These are phyloP conservation scores for Rhinichthys klamathensis DNA, from an alignment of 2,113 vertebrate species.

Conservation along the genomic window DNA sequence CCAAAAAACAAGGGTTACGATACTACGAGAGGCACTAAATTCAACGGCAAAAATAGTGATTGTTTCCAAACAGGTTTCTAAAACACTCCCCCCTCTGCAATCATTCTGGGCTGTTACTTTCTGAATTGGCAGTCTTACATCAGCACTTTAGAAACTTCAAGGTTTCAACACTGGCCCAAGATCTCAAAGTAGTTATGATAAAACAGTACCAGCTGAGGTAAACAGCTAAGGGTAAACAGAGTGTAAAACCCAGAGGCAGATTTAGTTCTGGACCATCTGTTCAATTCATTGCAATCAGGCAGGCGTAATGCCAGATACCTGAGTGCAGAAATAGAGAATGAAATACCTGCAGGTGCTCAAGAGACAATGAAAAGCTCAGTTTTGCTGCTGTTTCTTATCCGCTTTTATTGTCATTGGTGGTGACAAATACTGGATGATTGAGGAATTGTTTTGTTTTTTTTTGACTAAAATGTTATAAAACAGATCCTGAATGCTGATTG, in stretches of 20 bases:
- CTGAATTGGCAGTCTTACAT: slow-evolving; percentile 43
- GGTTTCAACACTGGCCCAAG: slow-evolving; percentile 47
- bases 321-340: slow-evolving; percentile 70
- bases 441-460: too few relatives aligned
- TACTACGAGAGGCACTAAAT: background rate
- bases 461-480: too few relatives aligned
- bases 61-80: background rate
- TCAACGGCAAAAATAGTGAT: background rate
- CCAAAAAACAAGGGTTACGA: background rate
- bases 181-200: slow-evolving; percentile 52
- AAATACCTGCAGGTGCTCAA: slow-evolving; percentile 74
- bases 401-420: background rate
- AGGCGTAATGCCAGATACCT: slow-evolving; percentile 84
- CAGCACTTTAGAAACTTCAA: slow-evolving; percentile 56
- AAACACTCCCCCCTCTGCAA: background rate
- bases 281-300: slow-evolving; percentile 83
- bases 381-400: slow-evolving; percentile 63
- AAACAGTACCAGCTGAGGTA: slow-evolving; percentile 76
- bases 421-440: background rate
- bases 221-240: slow-evolving; percentile 86
- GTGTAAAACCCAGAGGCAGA: slow-evolving; percentile 73
- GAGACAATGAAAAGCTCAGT: slow-evolving; percentile 71
- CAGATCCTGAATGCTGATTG: too few relatives aligned
- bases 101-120: background rate
- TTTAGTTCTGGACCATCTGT: slow-evolving; percentile 85